Base-by-base conservation (phyloP, 2,113 vertebrate species). In the Laticauda colubrina region DNA sequence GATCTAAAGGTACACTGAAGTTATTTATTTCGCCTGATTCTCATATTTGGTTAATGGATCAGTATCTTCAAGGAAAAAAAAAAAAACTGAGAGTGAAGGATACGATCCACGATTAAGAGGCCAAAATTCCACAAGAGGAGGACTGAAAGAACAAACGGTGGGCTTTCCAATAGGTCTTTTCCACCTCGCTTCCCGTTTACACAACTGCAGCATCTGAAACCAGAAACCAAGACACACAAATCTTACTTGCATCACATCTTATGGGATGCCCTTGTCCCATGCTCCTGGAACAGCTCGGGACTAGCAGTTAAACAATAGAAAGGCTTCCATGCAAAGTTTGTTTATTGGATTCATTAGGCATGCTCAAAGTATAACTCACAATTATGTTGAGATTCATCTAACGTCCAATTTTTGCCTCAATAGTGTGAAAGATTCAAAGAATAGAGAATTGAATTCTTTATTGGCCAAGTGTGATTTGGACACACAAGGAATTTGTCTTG, bases 111-210 rank as follows among this genome's bases (percentile, higher is more conserved):
- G 94, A 99, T 96, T 91, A 99, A 96, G 90, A 99, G 97, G 18
- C 99, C 99, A 21, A 99, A 99, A 96, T 99, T 99, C 98, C 98
- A 99, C 61, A 99, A 94, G 26, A 99, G 98, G 90, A 99, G 97
- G 5, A 97, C 98, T 0, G 99, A 98, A 39, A 99, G 97, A 95
- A 99, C 96, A 93, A 99, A 99, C 2, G 97, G 94, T 1, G 98
- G 98, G 61, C 97, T 98, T 90, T 95, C 98, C 91, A 98, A 91
- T 29, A 98, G 56, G 26, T 98, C 98, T 95, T 97, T 98, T n/a
- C 96, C 91, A 7, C 97, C 95, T 95, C 97, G 98, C 91, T 97
- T 98, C 5, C 96, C 97, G 94, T 95, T 96, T 85, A 99, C 95
- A 45, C 98, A 98, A 93, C 96, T 97, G 96, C 98, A 99, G 97